These are phyloP conservation scores for Emydocephalus ijimae DNA, from an alignment of 2,113 vertebrate genomes.

Conservation along the genomic window DNA sequence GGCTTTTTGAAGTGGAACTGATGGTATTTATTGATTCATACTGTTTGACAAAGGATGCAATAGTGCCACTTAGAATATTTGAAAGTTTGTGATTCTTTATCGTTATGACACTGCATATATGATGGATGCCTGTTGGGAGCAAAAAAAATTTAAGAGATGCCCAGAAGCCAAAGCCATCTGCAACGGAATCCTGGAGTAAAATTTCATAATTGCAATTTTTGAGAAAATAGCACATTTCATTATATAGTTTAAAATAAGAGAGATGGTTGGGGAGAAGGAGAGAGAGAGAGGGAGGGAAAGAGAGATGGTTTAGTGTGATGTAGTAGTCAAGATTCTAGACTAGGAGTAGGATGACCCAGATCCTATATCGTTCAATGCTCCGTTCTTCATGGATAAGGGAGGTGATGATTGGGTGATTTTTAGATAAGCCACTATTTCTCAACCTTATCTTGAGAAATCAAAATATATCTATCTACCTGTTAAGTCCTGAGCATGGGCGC, in stretches of 20 bases:
- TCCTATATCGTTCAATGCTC: background rate
- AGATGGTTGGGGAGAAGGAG: background rate
- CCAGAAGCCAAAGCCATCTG: background rate
- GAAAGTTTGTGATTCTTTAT: background rate
- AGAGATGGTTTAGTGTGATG: background rate
- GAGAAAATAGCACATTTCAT: background rate
- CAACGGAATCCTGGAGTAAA: background rate
- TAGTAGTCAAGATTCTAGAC: background rate
- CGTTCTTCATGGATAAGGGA: background rate
- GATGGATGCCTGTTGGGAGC: background rate
- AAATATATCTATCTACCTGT: background rate
- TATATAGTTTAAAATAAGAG: background rate
- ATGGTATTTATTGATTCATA: background rate
- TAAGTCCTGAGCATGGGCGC: too few relatives aligned
- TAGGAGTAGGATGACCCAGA: background rate
- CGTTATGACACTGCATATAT: background rate
- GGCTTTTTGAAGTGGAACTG: background rate
- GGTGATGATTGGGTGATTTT: background rate
- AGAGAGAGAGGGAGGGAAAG: rapidly evolving
- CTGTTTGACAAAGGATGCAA: background rate
- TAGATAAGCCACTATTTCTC: background rate
- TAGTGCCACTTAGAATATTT: background rate
- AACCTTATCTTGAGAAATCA: background rate
- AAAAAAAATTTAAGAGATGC: background rate
- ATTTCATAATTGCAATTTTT: background rate